phyloP scores from a whole-genome alignment of 1,140 invertebrate species.

The Berghia stephanieae region DNA sequence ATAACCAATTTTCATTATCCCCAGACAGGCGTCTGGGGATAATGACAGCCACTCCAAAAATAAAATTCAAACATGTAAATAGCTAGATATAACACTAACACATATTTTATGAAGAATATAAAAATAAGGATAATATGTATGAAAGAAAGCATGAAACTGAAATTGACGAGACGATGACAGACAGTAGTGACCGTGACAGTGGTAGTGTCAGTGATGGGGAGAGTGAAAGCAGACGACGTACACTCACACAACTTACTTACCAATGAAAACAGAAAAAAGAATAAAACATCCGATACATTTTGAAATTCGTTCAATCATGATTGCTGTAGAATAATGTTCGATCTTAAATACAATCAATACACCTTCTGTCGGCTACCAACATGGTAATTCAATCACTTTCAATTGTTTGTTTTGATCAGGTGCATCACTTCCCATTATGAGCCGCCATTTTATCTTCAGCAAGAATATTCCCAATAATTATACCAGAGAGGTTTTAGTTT shows the following conservation, averaged over 20 bases:
- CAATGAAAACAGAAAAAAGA: no score
- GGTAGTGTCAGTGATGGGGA: not conserved
- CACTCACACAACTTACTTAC: no score
- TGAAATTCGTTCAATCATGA: no score
- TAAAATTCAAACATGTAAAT: not conserved
- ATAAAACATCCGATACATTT: not conserved
- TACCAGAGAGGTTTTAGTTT: no score
- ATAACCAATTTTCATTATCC: no score
- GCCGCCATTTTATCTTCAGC: not conserved
- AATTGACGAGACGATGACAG: not conserved
- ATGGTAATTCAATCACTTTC: not conserved
- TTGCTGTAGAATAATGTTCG: no score
- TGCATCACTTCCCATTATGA: not conserved
- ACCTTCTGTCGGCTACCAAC: not conserved
- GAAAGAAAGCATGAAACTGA: not conserved
- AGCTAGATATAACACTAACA: not conserved
- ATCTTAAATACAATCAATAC: slow-evolving; percentile 21
- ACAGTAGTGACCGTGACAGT: no score
- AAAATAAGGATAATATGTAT: not conserved
- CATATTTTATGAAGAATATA: not conserved
- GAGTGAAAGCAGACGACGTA: not conserved
- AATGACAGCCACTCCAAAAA: not conserved
- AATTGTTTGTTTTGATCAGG: not conserved
- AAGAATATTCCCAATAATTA: not conserved
- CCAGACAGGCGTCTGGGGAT: no score